phyloP scores from a whole-genome alignment of 2,888 invertebrate genomes.

The Galeopsomyia nigrocyanea region DNA sequence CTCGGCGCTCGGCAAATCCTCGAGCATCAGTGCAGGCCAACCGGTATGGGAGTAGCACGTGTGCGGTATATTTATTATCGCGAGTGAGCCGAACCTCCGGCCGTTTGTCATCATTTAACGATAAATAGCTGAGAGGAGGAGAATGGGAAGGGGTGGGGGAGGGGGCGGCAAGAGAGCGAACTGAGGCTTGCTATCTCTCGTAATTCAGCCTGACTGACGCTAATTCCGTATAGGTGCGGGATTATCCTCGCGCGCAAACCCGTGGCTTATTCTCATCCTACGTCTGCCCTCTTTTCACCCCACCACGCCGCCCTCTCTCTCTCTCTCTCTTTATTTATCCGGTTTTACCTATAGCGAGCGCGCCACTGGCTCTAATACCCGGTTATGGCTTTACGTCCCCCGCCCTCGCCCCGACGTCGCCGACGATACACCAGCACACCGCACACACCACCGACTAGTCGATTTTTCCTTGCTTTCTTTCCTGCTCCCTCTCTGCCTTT shows the following conservation, averaged over 20 bases:
- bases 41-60: neutral
- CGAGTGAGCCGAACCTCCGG: constrained; percentile 23
- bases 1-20: no score
- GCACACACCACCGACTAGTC: neutral
- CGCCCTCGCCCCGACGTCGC: no score
- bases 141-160: neutral
- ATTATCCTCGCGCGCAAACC: constrained; percentile 55
- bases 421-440: no score
- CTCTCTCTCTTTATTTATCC: constrained; percentile 30
- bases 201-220: constrained; percentile 65
- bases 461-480: neutral
- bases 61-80: constrained; percentile 42
- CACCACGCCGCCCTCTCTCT: constrained; percentile 7
- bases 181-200: constrained; percentile 55
- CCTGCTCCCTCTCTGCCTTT: no score
- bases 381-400: constrained; percentile 14
- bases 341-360: constrained; percentile 9
- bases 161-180: neutral
- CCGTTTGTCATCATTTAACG: constrained; percentile 63
- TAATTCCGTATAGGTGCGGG: constrained; percentile 58
- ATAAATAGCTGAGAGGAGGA: constrained; percentile 55
- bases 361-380: constrained; percentile 21
- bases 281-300: constrained; percentile 18
- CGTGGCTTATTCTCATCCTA: constrained; percentile 49
- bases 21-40: no score